Percentiles rank a stretch among this genome's conserved stretches.
phyloP scores from a whole-genome alignment of 30 jellyfish, hydroid and myxozoan genomes.

The Catostylus mosaicus region DNA sequence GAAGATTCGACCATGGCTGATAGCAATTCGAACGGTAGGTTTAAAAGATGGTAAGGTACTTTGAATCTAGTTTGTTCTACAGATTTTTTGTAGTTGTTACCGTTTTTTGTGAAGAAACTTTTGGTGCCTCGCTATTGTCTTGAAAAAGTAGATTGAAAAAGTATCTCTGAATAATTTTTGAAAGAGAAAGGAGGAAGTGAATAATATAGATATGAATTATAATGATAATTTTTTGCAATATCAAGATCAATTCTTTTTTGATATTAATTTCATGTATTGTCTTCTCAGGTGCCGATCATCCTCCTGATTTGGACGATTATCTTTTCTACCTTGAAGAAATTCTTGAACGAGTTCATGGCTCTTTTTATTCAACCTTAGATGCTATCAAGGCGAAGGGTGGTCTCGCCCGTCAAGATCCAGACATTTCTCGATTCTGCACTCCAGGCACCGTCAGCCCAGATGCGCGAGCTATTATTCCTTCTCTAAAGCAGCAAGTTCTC shows the following conservation, averaged over 20 bases:
- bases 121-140: too few species aligned
- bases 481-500: conserved; percentile 84
- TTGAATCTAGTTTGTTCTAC: not conserved
- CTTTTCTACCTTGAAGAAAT: conserved; percentile 90
- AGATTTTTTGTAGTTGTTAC: conserved; percentile 1
- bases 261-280: not conserved
- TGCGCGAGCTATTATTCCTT: conserved; percentile 80
- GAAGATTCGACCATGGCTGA: not conserved
- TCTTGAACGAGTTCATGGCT: conserved; percentile 80
- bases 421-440: conserved; percentile 77
- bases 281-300: conserved; percentile 47
- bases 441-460: conserved; percentile 90
- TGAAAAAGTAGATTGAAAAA: too few species aligned
- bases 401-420: conserved; percentile 73
- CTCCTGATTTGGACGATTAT: conserved; percentile 88
- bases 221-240: too few species aligned
- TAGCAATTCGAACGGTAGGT: conserved; percentile 19
- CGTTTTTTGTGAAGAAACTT: too few species aligned
- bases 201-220: too few species aligned
- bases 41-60: not conserved
- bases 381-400: conserved; percentile 92
- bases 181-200: too few species aligned
- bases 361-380: conserved; percentile 90
- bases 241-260: not conserved
- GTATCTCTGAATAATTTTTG: too few species aligned